phyloP scores from a whole-genome alignment of 2,888 invertebrate genomes.

The Drosophila barbarae region DNA sequence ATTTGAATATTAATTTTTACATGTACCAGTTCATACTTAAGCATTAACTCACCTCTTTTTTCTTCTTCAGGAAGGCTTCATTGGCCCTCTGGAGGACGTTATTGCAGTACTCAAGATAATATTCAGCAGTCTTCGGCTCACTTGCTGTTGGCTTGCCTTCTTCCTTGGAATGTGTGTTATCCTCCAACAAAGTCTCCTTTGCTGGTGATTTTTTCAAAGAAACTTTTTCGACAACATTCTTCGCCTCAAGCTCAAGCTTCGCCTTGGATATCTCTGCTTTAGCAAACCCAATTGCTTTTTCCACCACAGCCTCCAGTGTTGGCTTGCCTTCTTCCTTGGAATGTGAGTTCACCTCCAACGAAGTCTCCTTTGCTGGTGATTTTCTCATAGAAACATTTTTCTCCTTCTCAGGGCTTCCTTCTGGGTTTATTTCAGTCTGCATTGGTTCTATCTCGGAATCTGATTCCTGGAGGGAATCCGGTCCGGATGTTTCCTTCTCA shows the following conservation, averaged over 20 bases:
- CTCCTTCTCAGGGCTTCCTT: background rate
- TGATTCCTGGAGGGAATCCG: background rate
- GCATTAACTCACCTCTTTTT: slow-evolving; percentile 60
- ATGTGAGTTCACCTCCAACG: background rate
- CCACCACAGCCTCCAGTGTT: background rate
- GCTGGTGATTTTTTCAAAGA: too few species aligned
- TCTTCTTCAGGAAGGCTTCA: slow-evolving; percentile 64
- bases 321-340: background rate
- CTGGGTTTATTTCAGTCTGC: background rate
- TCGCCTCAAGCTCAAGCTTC: background rate
- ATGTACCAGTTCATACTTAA: background rate
- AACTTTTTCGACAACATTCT: too few species aligned
- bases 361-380: background rate
- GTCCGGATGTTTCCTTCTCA: background rate
- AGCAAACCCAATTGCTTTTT: background rate
- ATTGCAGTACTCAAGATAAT: slow-evolving; percentile 68
- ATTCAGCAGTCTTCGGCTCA: slow-evolving; percentile 15
- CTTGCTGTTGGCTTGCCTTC: background rate
- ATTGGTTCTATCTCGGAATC: background rate
- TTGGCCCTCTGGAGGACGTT: slow-evolving; percentile 71
- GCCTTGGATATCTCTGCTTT: background rate
- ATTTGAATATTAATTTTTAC: background rate
- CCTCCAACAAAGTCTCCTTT: too few species aligned
- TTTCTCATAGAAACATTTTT: background rate
- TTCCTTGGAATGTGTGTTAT: too few species aligned